Evolutionary conservation across 2,888 invertebrate species (phyloP), one percentile per base, ranked within the genome.

Genomic region (Eurois occulta): DNA sequence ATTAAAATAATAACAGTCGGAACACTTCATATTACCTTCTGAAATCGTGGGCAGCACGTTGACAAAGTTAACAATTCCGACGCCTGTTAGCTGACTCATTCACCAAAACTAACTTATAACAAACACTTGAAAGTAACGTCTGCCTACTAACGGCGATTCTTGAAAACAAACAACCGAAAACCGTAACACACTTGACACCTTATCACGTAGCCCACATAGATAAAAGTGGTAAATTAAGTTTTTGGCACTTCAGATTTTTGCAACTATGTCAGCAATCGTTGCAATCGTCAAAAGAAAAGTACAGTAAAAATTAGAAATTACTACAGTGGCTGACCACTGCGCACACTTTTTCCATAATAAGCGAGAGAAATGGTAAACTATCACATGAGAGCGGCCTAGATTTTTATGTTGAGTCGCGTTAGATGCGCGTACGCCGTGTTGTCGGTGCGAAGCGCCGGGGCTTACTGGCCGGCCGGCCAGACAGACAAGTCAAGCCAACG

Each of bases 1-100:
- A 74, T 75, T 68, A 80, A 64, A 78, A 81, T 83, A 77, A 75
- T 60, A 83, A 72, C 66, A 72, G 16, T 35, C n/a, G 13, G n/a
- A 75, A 55, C 13, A 69, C 28, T 67, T 82, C 70, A 85, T 80
- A 84, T 93, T 95, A 96, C 96, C 96, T 96, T 96, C 96, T 82
- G 96, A 95, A 90, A 96, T 96, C 83, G 96, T 96, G 91, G 96
- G 96, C 93, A 96, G 93, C 94, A 95, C 96, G 96, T 95, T 96
- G 93, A 96, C 96, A 91, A 96, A 93, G 94, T 94, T 96, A 91
- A 96, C 95, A 93, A 96, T 96, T 90, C 96, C 96, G 92, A 96
- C 96, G 94, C 95, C 95, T 93, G 96, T 95, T 95, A 96, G 92
- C 92, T 96, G 96, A 96, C 96, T 96, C 96, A 96, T 96, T 96